Evolutionary conservation across 2,888 invertebrate genomes (phyloP).

Genomic region (Lingula anatina): DNA sequence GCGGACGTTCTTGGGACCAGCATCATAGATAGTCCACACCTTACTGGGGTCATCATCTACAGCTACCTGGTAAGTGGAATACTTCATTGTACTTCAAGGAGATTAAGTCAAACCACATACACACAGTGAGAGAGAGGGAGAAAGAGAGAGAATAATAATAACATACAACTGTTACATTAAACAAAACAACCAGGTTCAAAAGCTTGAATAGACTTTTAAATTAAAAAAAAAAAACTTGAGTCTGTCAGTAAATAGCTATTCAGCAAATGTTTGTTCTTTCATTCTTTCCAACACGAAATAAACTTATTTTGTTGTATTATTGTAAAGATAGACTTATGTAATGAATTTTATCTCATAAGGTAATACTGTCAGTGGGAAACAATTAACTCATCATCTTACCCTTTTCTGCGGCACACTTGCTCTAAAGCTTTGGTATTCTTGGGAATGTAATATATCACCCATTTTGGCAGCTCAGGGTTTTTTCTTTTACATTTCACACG

Average conservation of each 20-base stretch:
- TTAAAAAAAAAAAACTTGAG: too few relatives aligned
- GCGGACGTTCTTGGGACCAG: constrained; percentile 73
- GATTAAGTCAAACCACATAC: not conserved
- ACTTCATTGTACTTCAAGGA: too few relatives aligned
- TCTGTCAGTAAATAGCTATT: too few relatives aligned
- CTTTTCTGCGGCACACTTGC: constrained; percentile 43
- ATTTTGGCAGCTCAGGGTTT: constrained; percentile 14
- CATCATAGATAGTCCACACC: constrained; percentile 86
- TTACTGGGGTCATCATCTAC: constrained; percentile 75
- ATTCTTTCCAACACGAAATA: too few relatives aligned
- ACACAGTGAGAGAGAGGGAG: not conserved
- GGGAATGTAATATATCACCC: constrained; percentile 37
- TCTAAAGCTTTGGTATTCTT: constrained; percentile 47
- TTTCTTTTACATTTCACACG: too few relatives aligned
- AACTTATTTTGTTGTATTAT: too few relatives aligned
- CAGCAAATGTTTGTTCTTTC: too few relatives aligned
- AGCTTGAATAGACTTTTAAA: not conserved
- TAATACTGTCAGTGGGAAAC: too few relatives aligned
- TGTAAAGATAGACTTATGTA: too few relatives aligned
- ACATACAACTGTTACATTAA: not conserved
- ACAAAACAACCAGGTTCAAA: not conserved
- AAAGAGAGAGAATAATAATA: not conserved
- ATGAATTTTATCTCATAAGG: too few relatives aligned
- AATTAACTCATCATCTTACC: too few relatives aligned
- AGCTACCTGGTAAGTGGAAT: constrained; percentile 30